Conservation (phyloP, 2,888 invertebrate genomes). For the Caradrina clavipalpis region DNA sequence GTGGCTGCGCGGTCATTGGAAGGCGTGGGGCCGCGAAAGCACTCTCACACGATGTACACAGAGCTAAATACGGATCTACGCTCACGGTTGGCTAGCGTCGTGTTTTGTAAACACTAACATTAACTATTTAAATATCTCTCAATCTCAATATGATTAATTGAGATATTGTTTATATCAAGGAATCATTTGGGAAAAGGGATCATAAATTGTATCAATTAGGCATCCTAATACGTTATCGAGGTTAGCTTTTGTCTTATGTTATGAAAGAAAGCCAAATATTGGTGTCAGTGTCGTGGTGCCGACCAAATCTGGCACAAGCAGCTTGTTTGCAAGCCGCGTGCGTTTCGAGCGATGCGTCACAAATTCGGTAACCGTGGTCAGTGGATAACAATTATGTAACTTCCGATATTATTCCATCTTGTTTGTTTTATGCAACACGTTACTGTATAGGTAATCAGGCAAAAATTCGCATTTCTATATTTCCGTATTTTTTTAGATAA, state of each 20-base stretch:
- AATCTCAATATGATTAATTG: too few relatives aligned
- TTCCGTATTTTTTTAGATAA: slow-evolving; percentile 37
- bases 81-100: slow-evolving; percentile 43
- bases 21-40: slow-evolving; percentile 82
- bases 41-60: slow-evolving; percentile 76
- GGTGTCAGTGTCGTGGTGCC: slow-evolving; percentile 84
- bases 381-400: slow-evolving; percentile 80
- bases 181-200: not conserved
- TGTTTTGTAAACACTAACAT: slow-evolving; percentile 29
- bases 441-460: slow-evolving; percentile 66
- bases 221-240: slow-evolving; percentile 62
- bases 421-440: slow-evolving; percentile 76
- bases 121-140: not conserved
- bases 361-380: slow-evolving; percentile 74
- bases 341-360: slow-evolving; percentile 82
- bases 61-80: slow-evolving; percentile 58
- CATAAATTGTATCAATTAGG: not conserved
- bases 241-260: slow-evolving; percentile 82
- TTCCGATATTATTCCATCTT: slow-evolving; percentile 75
- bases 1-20: slow-evolving; percentile 72
- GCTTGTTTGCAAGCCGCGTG: slow-evolving; percentile 76
- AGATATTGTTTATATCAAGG: not conserved
- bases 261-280: slow-evolving; percentile 82
- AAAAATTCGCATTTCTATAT: slow-evolving; percentile 42
- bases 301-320: slow-evolving; percentile 79